Conservation (phyloP, 2,797 vertebrate genomes). For the Miichthys miiuy region DNA sequence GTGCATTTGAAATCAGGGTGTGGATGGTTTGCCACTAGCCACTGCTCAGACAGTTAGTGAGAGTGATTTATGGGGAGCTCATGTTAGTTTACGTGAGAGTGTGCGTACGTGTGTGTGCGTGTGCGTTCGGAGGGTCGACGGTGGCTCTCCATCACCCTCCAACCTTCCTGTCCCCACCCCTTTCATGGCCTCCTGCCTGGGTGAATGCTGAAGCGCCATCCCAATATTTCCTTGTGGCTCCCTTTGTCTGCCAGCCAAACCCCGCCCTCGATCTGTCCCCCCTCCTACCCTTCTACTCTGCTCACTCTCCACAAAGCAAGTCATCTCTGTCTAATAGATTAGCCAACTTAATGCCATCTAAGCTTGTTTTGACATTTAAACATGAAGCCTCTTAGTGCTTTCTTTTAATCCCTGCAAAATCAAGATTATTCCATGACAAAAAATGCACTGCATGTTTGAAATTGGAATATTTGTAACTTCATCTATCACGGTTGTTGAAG, state of each 20-base stretch:
- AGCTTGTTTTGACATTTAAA: conserved; percentile 63
- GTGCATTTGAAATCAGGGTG: conserved; percentile 26
- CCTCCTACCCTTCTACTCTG: conserved; percentile 47
- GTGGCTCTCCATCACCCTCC: conserved; percentile 47
- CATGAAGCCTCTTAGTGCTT: conserved; percentile 34
- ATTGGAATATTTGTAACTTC: neutral
- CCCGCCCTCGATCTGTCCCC: conserved; percentile 68
- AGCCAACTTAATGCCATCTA: conserved; percentile 45
- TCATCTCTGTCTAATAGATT: conserved; percentile 66
- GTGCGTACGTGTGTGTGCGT: conserved; percentile 41
- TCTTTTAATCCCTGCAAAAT: conserved; percentile 40
- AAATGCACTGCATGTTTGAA: conserved; percentile 1
- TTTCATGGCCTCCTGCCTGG: conserved; percentile 73
- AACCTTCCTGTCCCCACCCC: conserved; percentile 65
- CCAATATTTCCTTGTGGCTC: conserved; percentile 81
- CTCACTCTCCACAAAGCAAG: conserved; percentile 70
- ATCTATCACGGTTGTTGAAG: neutral
- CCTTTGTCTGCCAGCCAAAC: conserved; percentile 85
- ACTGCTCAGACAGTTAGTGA: conserved; percentile 41
- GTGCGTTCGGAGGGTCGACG: conserved; percentile 46
- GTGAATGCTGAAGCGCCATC: conserved; percentile 73
- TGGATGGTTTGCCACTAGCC: conserved; percentile 35
- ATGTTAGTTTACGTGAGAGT: conserved; percentile 47
- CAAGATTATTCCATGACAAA: conserved; percentile 10
- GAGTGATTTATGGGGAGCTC: conserved; percentile 70